Conservation (phyloP, 2,888 invertebrate genomes). For the Punctoribates punctum region DNA sequence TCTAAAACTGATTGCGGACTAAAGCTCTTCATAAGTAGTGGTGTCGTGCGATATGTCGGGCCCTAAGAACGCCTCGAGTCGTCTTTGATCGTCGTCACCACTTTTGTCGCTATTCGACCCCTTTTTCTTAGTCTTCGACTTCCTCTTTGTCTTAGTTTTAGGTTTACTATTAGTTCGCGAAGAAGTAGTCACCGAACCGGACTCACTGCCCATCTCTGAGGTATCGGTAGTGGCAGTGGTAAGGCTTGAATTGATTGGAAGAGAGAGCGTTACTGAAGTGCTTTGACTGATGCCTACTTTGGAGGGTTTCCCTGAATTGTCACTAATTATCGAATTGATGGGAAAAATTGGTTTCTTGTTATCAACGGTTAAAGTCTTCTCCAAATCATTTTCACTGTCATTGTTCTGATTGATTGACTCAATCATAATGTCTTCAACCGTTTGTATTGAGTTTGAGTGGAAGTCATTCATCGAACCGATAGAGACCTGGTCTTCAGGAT, state of each 20-base stretch:
- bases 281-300: background rate
- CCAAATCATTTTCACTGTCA: background rate
- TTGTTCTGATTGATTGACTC: background rate
- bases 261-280: background rate
- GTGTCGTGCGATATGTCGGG: slow-evolving; percentile 8
- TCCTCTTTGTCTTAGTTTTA: slow-evolving; percentile 52
- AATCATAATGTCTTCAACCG: background rate
- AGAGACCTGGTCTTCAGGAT: slow-evolving; percentile 60
- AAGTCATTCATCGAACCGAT: background rate
- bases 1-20: background rate
- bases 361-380: background rate
- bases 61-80: slow-evolving; percentile 47
- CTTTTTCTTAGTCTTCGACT: slow-evolving; percentile 55
- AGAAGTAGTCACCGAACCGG: slow-evolving; percentile 38
- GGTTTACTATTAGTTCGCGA: slow-evolving; percentile 45
- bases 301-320: background rate
- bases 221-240: slow-evolving; percentile 16
- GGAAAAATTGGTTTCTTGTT: background rate
- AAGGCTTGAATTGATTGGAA: background rate
- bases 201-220: background rate
- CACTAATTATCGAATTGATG: background rate
- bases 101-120: background rate
- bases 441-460: background rate
- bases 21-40: slow-evolving; percentile 8
- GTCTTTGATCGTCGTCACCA: slow-evolving; percentile 44